A percentile compares a stretch with the other conserved stretches of the same genome.
Evolutionary conservation across 2,797 vertebrate species (phyloP).

Genomic region (Nannoperca obscura): DNA sequence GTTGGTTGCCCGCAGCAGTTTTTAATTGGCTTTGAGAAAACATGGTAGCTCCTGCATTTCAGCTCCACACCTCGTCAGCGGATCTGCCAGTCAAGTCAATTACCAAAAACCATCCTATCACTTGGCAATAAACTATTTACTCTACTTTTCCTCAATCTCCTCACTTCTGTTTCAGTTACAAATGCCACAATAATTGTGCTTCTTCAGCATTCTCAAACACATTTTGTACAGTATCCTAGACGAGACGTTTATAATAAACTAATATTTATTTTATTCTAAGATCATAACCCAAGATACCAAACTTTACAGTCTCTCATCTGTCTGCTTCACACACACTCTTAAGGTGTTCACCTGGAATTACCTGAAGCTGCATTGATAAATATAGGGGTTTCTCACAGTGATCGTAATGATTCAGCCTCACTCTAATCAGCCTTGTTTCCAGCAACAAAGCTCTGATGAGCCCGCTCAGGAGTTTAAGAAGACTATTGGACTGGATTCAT

Average conservation of each 20-base stretch:
- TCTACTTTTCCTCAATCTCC: not conserved
- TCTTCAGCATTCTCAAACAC: not conserved
- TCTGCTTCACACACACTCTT: not conserved
- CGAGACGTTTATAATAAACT: not conserved
- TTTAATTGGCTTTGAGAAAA: not conserved
- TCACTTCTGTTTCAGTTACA: too few relatives aligned
- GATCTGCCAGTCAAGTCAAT: not conserved
- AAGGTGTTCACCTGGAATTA: not conserved
- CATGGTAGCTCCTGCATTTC: not conserved
- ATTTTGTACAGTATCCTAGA: not conserved
- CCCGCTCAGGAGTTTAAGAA: not conserved
- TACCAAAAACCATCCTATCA: not conserved
- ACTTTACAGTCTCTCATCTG: not conserved
- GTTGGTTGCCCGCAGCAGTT: too few relatives aligned
- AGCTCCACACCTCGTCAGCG: not conserved
- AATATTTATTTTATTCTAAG: not conserved
- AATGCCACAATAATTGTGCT: not conserved
- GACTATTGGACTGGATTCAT: not conserved
- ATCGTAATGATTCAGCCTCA: not conserved
- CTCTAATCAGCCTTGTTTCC: not conserved
- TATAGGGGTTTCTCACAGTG: too few relatives aligned
- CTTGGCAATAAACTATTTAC: not conserved
- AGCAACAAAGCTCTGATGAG: not conserved
- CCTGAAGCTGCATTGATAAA: not conserved
- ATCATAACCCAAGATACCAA: not conserved